A percentile compares a stretch with the other conserved stretches of the same genome.
phyloP scores from a whole-genome alignment of 2,113 vertebrate genomes.

The Caranx ignobilis region DNA sequence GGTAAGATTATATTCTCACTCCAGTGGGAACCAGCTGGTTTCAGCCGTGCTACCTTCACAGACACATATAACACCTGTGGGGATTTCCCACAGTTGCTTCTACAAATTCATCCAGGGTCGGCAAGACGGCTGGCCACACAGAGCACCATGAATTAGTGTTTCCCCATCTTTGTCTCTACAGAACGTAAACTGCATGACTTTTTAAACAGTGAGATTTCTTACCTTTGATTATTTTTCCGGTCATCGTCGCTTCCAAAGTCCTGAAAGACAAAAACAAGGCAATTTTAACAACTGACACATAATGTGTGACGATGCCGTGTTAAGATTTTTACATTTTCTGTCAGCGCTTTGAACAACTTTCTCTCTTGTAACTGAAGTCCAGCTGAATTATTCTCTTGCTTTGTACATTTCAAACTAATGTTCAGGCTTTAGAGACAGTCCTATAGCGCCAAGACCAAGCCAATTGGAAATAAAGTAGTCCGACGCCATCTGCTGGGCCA shows the following conservation, averaged over 20 bases:
- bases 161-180: neutral
- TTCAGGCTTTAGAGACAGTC: no score
- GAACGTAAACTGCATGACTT: neutral
- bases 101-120: neutral
- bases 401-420: no score
- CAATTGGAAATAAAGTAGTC: neutral
- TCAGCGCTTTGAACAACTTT: no score
- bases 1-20: neutral
- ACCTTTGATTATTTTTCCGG: conserved; percentile 92
- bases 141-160: neutral
- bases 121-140: neutral
- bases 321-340: no score
- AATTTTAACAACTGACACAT: neutral
- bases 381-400: neutral
- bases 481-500: conserved; percentile 55
- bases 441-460: no score
- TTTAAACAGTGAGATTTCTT: conserved; percentile 61
- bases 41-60: neutral
- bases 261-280: conserved; percentile 77
- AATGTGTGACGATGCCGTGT: neutral
- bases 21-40: neutral
- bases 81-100: neutral
- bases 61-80: neutral
- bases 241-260: conserved; percentile 95
- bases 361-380: no score